Evolutionary conservation across 2,113 vertebrate genomes (phyloP).

Genomic region (Microtus montanus): DNA sequence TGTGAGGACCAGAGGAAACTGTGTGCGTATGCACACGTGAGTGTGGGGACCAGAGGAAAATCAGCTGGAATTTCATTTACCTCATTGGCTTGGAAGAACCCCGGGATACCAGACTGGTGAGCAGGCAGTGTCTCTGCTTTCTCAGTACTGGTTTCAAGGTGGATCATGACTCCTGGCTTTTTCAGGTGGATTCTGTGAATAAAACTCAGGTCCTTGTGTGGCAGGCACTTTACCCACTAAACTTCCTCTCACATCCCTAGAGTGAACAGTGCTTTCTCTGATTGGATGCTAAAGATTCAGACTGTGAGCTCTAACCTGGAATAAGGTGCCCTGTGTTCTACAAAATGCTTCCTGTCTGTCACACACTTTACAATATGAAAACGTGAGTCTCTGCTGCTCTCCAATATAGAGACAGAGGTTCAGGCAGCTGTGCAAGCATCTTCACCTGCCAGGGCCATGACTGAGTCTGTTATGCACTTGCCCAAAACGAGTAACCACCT

Average conservation of each 20-base stretch:
- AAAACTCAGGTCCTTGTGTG: background rate
- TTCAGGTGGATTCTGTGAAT: background rate
- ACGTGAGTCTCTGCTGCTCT: constrained; percentile 51
- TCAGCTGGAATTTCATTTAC: background rate
- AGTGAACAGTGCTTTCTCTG: background rate
- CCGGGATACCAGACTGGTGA: no score
- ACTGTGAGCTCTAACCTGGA: background rate
- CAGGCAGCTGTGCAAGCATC: background rate
- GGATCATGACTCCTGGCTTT: background rate
- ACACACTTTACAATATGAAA: constrained; percentile 11
- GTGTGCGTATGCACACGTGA: background rate
- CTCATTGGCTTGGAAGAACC: background rate
- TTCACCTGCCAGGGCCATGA: background rate
- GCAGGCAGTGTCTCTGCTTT: background rate
- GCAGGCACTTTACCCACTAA: background rate
- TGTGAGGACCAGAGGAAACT: background rate
- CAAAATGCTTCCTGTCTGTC: background rate
- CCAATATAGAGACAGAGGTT: constrained; percentile 11
- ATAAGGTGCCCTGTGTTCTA: background rate
- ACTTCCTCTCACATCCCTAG: background rate
- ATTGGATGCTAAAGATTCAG: background rate
- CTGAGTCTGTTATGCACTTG: constrained; percentile 4
- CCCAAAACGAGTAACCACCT: constrained; percentile 56
- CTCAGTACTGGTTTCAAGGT: background rate
- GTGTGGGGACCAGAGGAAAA: background rate